Evolutionary conservation across 2,797 vertebrate genomes (phyloP).

Genomic region (Pseudomugil tenellus): DNA sequence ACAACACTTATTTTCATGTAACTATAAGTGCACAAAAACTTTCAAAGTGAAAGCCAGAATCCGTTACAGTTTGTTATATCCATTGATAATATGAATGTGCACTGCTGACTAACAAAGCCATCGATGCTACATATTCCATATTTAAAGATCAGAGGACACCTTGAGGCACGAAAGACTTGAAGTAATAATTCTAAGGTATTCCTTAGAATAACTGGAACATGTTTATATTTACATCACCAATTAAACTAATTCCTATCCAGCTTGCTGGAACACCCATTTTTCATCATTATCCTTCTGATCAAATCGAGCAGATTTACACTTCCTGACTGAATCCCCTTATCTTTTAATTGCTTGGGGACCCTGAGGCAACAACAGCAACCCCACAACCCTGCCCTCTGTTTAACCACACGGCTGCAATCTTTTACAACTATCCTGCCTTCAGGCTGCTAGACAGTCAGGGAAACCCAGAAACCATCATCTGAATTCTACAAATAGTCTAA

Average conservation of each 20-base stretch:
- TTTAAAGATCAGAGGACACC: constrained; percentile 1
- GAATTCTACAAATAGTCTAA: constrained; percentile 29
- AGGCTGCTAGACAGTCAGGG: constrained; percentile 34
- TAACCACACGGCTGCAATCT: constrained; percentile 37
- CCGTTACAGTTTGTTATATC: too few species aligned
- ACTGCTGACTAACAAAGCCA: neutral
- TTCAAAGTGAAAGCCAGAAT: neutral
- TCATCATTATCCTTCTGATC: constrained; percentile 55
- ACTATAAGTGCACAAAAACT: neutral
- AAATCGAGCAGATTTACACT: constrained; percentile 53
- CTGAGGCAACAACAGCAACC: constrained; percentile 49
- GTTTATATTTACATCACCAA: constrained; percentile 66
- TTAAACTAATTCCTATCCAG: constrained; percentile 40
- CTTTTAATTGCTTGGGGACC: constrained; percentile 76
- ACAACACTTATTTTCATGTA: neutral
- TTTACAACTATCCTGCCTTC: constrained; percentile 46
- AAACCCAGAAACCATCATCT: constrained; percentile 51
- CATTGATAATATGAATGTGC: too few species aligned
- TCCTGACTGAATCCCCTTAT: constrained; percentile 62
- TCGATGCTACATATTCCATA: neutral
- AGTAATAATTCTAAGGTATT: neutral
- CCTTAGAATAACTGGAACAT: constrained; percentile 22
- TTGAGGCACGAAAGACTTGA: constrained; percentile 7
- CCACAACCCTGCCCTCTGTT: constrained; percentile 38
- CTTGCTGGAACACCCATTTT: constrained; percentile 31